Base-by-base conservation (phyloP, 2,797 vertebrate genomes). In the Semaprochilodus insignis region DNA sequence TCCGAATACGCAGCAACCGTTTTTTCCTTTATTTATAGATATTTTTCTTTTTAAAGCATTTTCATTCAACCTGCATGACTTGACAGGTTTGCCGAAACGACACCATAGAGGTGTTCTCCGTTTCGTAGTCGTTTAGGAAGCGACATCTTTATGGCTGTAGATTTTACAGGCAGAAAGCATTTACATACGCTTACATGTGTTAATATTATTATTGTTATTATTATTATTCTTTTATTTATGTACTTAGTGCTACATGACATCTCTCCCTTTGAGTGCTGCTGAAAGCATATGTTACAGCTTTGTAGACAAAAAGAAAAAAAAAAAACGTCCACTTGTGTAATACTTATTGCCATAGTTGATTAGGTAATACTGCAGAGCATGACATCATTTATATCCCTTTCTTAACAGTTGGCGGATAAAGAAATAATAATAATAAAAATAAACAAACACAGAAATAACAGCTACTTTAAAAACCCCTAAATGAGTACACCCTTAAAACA, bases 71-170 rank as follows among this genome's bases (percentile, higher is more conserved):
- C 62, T 79, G 62, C 55, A 19, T n/a, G 48, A 55, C 65, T 31
- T 66, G 59, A 67, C 81, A 78, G 69, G 75, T 66, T 52, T 31
- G 59, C 48, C 54, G 54, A 74, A 82, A 83, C 25, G 48, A 44
- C n/a, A 78, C 69, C 40, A 55, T 60, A 78, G 65, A 65, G 34
- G 23, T 66, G 34, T 78, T 72, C 57, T 95, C 93, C 17, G 73
- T 76, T 76, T 54, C 92, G 92, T 92, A 91, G 94, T 94, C 93
- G 92, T 94, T 94, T 92, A 93, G 93, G 94, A 93, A 93, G 94
- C 93, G 94, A 95, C 94, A 95, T 94, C 93, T 93, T 92, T 93
- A 95, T 92, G 94, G 94, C 95, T 89, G 94, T 95, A 94, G 92
- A 94, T 94, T 95, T 95, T 96, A 96, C 95, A 96, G 93, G 94